Evolutionary conservation across 2,888 invertebrate genomes (phyloP), one percentile per base, ranked within the genome.

Genomic region (Eupsilia transversa): DNA sequence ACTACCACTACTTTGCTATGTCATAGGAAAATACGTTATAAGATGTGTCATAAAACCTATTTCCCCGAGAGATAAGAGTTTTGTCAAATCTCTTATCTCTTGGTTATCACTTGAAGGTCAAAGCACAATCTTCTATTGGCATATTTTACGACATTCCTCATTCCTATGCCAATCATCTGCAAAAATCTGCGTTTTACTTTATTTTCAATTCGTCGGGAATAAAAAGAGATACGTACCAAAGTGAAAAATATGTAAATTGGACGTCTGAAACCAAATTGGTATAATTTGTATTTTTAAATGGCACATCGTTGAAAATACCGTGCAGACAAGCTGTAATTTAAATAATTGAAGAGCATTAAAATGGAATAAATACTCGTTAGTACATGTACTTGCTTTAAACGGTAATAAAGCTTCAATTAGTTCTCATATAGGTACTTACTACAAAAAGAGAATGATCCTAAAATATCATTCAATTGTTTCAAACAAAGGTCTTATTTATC

Each of bases 201-300:
- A 70, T 57, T 54, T 63, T 30, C 0, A 7, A 56, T 69, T 49
- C 12, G 30, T 60, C 7, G 14, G 0, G 17, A 49, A 52, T 27
- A 70, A 78, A 74, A 82, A 63, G 23, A 57, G 35, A 41, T 41
- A 30, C 3, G 2, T 30, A 20, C 12, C 46, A 49, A 59, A 56
- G 0, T 17, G n/a, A 68, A 60, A 63, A 80, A 68, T 66, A 81
- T 86, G 79, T 56, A 82, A 84, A 85, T 86, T 73, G 46, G 23
- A 43, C n/a, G 59, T 69, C 61, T 64, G 60, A 60, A 49, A 12
- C 60, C 60, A 57, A 77, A 82, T 86, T 73, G 70, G 69, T 67
- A 54, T 67, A 71, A 79, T 84, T 84, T 86, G 61, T 73, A 73
- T 57, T 35, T 69, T 57, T 63, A 69, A 81, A 84, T 61, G 63